Conservation (phyloP, 2,113 vertebrate genomes). For the Tragelaphus buxtoni region DNA sequence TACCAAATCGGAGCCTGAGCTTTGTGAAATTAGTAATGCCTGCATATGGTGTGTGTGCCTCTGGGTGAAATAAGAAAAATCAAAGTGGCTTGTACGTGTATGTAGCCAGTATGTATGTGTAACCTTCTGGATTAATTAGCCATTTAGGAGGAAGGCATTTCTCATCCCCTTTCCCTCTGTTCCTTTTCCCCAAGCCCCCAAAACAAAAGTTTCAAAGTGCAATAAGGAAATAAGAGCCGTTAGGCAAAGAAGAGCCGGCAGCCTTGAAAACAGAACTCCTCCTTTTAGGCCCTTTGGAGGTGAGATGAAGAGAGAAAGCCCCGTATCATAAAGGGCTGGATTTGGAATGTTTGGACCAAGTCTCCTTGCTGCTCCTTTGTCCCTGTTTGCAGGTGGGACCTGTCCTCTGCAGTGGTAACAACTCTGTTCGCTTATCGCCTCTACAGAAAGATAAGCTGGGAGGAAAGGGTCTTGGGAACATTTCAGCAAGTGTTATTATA, state of each 20-base stretch:
- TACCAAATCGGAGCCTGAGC: background rate
- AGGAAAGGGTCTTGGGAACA: background rate
- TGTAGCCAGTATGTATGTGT: background rate
- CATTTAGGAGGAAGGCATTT: background rate
- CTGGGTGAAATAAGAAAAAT: background rate
- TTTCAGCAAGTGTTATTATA: background rate
- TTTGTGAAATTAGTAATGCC: background rate
- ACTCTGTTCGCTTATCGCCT: background rate
- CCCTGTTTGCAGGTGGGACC: background rate
- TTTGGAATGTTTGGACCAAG: too few species aligned
- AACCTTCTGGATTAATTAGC: background rate
- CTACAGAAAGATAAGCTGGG: background rate
- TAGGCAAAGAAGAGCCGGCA: background rate
- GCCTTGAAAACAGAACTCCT: background rate
- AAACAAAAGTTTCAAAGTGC: background rate
- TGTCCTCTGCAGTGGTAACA: background rate
- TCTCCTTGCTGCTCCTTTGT: background rate
- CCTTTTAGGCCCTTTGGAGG: background rate
- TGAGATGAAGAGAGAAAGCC: background rate
- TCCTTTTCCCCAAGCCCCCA: background rate
- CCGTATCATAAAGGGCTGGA: background rate
- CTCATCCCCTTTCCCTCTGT: background rate
- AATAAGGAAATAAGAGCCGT: background rate
- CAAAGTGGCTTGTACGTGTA: background rate
- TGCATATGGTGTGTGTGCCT: fast-evolving